Evolutionary conservation across 2,797 vertebrate genomes (phyloP), one percentile per base, ranked within the genome.

Genomic region (Enteromius radiatus): DNA sequence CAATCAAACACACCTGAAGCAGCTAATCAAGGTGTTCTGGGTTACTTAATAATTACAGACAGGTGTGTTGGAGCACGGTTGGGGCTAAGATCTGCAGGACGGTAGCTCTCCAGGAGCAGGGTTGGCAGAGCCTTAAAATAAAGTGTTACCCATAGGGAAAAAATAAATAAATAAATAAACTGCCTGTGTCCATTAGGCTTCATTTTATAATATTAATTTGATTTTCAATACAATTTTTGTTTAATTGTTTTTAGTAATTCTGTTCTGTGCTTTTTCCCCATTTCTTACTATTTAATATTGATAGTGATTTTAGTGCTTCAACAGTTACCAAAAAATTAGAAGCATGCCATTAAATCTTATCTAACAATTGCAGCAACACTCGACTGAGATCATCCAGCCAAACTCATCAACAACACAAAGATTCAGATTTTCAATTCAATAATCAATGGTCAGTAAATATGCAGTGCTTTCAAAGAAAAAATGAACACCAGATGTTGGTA

Each of bases 401-500:
- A 23, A 23, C 19, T 6, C 28, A 56, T 59, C 14, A 59, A 43
- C 4, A 43, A 10, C 26, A 41, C 33, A 76, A 70, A 3, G 17
- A 49, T 49, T 49, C 31, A 54, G 71, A 54, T 73, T 36, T 73
- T 19, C n/a, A n/a, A 74, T 52, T 41, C 56, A 59, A 59, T 56
- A 59, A 75, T 10, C 14, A 38, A 26, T 23, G 4, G 11, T 45
- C 5, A 76, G 7, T 41, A 17, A n/a, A 33, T 49, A 69, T 69
- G 3, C 19, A 8, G 10, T n/a, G 5, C 19, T 52, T 31, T 14
- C 26, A 63, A 12, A 63, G 10, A 15, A 0, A 5, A 47, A 49
- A 15, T 49, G 3, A 71, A 71, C 19, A 31, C 26, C 15, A 71
- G 26, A 49, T 31, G 43, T 47, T 70, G 43, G 1, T 31, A 21